These are phyloP conservation scores for Drosophila yooni DNA, from an alignment of 2,888 invertebrate genomes.

Conservation along the genomic window DNA sequence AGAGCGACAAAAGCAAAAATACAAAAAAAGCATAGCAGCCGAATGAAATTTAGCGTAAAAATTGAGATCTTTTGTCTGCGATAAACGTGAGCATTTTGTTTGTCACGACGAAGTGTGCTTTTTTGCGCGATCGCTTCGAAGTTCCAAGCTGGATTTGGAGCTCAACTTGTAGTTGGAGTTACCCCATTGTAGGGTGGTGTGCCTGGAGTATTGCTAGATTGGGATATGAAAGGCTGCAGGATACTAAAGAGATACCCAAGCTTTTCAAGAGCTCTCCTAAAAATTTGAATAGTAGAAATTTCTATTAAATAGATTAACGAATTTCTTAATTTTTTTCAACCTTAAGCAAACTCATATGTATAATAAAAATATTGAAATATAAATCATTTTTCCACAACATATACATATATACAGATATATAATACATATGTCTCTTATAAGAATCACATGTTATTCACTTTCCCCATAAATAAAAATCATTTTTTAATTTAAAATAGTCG, in stretches of 20 bases:
- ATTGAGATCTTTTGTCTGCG: conserved; percentile 81
- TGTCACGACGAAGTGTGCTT: conserved; percentile 83
- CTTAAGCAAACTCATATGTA: neutral
- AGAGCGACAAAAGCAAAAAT: conserved; percentile 53
- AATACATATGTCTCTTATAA: neutral
- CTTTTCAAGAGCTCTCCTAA: neutral
- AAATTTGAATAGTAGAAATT: neutral
- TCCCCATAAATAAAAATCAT: neutral
- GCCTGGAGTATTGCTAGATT: neutral
- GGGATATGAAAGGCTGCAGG: neutral
- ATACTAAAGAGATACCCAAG: neutral
- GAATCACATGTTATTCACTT: neutral
- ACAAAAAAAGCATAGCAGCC: conserved; percentile 47
- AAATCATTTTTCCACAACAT: neutral
- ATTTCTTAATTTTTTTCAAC: neutral
- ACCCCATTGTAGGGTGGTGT: conserved; percentile 5
- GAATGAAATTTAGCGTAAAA: conserved; percentile 78
- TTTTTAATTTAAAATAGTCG: neutral
- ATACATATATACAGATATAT: no score
- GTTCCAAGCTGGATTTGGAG: conserved; percentile 33
- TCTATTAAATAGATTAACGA: neutral
- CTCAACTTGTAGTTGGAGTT: conserved; percentile 16
- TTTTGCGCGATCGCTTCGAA: conserved; percentile 70
- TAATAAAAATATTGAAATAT: neutral
- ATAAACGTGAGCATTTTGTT: conserved; percentile 84